Conservation (phyloP, 35 echinoderm and acorn worm species). For the Patiria miniata region DNA sequence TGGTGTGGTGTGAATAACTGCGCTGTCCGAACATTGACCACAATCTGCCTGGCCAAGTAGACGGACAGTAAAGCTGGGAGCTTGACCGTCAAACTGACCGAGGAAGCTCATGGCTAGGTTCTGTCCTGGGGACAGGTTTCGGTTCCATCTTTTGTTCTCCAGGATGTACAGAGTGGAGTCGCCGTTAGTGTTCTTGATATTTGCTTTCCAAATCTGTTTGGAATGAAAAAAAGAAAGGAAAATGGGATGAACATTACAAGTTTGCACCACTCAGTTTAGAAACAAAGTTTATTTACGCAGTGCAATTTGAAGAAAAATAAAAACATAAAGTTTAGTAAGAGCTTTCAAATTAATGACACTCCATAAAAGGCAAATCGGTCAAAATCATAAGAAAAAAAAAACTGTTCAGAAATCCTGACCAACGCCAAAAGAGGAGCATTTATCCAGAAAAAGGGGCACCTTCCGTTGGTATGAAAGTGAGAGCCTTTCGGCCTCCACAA, state of each 20-base stretch:
- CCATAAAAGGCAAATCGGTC: no score
- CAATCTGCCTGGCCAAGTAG: slow-evolving; percentile 17
- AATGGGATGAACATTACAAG: background rate
- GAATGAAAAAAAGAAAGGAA: background rate
- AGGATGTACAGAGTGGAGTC: background rate
- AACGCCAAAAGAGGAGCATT: no score
- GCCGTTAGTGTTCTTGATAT: background rate
- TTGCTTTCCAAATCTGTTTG: slow-evolving; percentile 18
- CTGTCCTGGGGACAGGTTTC: background rate
- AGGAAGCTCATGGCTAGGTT: slow-evolving; percentile 13
- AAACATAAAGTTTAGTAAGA: no score
- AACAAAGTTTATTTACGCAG: no score
- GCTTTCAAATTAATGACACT: no score
- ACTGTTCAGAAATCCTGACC: no score
- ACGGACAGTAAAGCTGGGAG: slow-evolving; percentile 24
- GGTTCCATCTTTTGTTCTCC: slow-evolving; percentile 17
- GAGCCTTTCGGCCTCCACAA: no score
- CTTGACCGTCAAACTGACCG: background rate
- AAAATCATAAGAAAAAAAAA: no score
- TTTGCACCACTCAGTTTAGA: no score
- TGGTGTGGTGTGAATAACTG: slow-evolving; percentile 15
- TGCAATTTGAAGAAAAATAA: no score
- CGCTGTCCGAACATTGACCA: background rate
- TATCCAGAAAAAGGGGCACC: no score
- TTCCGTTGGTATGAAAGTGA: no score